These are phyloP conservation scores for Nomia melanderi DNA, from an alignment of 1,140 invertebrate genomes.

Conservation along the genomic window DNA sequence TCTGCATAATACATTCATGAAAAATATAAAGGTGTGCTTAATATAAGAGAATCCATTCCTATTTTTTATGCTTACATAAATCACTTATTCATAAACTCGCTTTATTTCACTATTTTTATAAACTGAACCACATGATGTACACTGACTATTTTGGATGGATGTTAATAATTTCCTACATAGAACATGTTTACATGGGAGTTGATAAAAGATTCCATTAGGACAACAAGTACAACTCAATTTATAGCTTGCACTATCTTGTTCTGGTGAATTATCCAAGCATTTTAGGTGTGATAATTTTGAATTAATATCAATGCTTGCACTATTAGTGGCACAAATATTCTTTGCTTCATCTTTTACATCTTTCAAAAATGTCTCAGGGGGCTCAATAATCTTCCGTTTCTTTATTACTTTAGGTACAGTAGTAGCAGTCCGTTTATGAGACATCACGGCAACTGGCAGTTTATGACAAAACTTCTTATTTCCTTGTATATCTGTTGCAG, in stretches of 20 bases:
- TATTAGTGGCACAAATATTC: slow-evolving; percentile 23
- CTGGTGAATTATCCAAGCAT: slow-evolving; percentile 50
- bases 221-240: slow-evolving; percentile 70
- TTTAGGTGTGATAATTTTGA: slow-evolving; percentile 59
- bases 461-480: slow-evolving; percentile 46
- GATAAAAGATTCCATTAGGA: slow-evolving; percentile 71
- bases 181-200: slow-evolving; percentile 78
- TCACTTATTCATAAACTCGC: slow-evolving; percentile 60
- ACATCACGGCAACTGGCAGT: slow-evolving; percentile 50
- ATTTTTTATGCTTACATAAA: neutral
- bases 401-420: slow-evolving; percentile 18
- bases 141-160: slow-evolving; percentile 59
- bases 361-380: neutral
- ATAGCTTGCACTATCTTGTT: slow-evolving; percentile 13
- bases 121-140: slow-evolving; percentile 62
- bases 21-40: neutral
- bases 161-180: slow-evolving; percentile 75
- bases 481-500: slow-evolving; percentile 32
- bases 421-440: slow-evolving; percentile 24
- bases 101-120: slow-evolving; percentile 66
- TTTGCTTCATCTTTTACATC: neutral
- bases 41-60: neutral
- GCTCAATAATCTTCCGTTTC: slow-evolving; percentile 31
- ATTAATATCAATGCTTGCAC: slow-evolving; percentile 49
- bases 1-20: neutral